Conservation (phyloP, 2,888 invertebrate genomes). For the Nasonia oneida region DNA sequence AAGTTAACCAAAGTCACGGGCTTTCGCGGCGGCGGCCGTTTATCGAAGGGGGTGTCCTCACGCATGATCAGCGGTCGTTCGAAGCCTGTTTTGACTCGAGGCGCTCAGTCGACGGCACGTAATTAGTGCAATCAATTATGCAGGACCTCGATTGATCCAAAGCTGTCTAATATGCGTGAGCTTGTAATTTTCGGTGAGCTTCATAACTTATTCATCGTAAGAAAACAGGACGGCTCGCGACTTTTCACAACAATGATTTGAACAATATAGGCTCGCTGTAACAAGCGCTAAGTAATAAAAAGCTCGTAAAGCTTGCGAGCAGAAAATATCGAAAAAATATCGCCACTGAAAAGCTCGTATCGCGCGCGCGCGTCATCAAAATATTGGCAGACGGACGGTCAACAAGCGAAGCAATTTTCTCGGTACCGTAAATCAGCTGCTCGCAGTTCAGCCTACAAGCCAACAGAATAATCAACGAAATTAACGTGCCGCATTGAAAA, state of each 20-base stretch:
- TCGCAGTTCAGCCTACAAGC: background rate
- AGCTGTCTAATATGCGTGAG: too few species aligned
- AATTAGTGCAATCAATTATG: conserved; percentile 23
- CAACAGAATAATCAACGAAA: background rate
- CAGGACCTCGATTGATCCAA: background rate
- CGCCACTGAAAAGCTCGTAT: background rate
- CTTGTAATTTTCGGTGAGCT: too few species aligned
- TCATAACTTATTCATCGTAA: background rate
- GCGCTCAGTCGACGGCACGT: background rate
- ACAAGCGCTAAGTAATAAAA: background rate
- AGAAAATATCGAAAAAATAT: background rate
- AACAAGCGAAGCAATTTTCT: background rate
- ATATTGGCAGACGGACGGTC: background rate
- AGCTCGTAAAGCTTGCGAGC: background rate
- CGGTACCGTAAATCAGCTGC: background rate
- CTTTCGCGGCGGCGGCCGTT: background rate
- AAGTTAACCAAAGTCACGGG: background rate
- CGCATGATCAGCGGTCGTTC: background rate
- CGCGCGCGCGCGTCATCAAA: background rate
- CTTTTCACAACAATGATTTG: background rate
- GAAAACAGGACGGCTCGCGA: background rate
- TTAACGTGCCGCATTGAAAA: conserved; percentile 1
- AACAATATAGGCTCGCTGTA: background rate
- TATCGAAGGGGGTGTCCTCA: background rate
- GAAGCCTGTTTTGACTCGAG: background rate